Evolutionary conservation across 2,113 vertebrate species (phyloP), one percentile per base, ranked within the genome.

Genomic region (Porphyrio hochstetteri): DNA sequence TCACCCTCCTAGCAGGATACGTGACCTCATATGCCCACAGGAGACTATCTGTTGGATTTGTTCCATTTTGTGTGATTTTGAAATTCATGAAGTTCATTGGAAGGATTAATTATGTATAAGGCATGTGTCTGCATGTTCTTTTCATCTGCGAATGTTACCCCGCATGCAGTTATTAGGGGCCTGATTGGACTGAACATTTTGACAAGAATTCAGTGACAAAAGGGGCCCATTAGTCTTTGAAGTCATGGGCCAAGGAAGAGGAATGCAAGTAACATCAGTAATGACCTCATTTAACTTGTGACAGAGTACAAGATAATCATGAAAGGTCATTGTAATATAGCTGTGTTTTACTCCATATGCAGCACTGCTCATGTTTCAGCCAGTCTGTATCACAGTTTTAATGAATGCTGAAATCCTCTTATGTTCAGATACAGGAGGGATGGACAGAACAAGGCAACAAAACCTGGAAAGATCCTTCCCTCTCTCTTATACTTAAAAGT

Each of bases 261-360:
- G 92, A 97, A 92, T 93, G 84, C 91, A 76, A 92, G 94, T 42
- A 95, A 91, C 93, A 97, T 97, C 95, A 91, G 84, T 95, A 95
- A 97, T 89, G 94, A 96, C 94, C 96, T 97, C 95, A 90, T 94
- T 96, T 96, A 94, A 92, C 96, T 96, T 88, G 74, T 95, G 92
- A 87, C 92, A 94, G 88, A 75, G 69, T 76, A 96, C 93, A 94
- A 95, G 93, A 93, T 93, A 95, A 93, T 94, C 88, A 71, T 72
- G 80, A 87, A 94, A 96, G 96, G 88, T 97, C 92, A 79, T 38
- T 72, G 91, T 79, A 96, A 75, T 91, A 21, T 86, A 69, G 13
- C 69, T 60, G 53, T 1, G 7, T 82, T 93, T 93, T 84, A 44
- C 72, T 94, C 92, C 65, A n/a, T 88, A 52, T 72, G 86, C 72